These are phyloP conservation scores for Pterois miles DNA, from an alignment of 2,797 vertebrate species.

Conservation along the genomic window DNA sequence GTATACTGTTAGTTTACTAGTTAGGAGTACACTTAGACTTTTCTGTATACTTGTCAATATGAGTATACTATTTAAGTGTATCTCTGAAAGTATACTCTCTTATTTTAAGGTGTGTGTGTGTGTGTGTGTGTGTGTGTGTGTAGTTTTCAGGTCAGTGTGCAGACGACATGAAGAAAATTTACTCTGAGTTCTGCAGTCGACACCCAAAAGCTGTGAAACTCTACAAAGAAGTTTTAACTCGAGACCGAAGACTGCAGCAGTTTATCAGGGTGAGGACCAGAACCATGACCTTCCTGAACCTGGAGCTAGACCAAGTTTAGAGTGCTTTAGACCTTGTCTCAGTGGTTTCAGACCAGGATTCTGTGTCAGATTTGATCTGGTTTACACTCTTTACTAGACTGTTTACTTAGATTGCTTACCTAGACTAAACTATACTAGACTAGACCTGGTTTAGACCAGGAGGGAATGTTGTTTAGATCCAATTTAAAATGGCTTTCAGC, in stretches of 20 bases:
- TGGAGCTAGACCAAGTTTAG: background rate
- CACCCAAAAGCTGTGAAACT: conserved; percentile 93
- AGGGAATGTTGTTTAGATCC: too few relatives aligned
- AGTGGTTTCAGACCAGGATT: background rate
- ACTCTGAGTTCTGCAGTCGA: conserved; percentile 94
- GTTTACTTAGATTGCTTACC: background rate
- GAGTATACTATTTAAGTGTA: too few relatives aligned
- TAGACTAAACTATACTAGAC: background rate
- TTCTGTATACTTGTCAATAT: too few relatives aligned
- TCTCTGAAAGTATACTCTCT: too few relatives aligned
- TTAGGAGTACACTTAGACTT: too few relatives aligned
- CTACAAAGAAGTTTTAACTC: conserved; percentile 91
- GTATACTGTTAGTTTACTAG: too few relatives aligned
- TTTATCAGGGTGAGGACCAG: conserved; percentile 87
- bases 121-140: conserved; percentile 24
- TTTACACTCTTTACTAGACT: background rate
- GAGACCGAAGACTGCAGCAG: conserved; percentile 93
- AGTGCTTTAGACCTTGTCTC: background rate
- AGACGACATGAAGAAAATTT: conserved; percentile 91
- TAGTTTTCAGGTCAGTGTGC: conserved; percentile 91
- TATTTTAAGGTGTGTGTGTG: too few relatives aligned
- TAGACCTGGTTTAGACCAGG: background rate
- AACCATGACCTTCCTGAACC: background rate
- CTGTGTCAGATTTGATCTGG: background rate
- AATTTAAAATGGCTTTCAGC: too few relatives aligned